Evolutionary conservation across 2,797 vertebrate species (phyloP).

Genomic region (Anguilla megastoma): DNA sequence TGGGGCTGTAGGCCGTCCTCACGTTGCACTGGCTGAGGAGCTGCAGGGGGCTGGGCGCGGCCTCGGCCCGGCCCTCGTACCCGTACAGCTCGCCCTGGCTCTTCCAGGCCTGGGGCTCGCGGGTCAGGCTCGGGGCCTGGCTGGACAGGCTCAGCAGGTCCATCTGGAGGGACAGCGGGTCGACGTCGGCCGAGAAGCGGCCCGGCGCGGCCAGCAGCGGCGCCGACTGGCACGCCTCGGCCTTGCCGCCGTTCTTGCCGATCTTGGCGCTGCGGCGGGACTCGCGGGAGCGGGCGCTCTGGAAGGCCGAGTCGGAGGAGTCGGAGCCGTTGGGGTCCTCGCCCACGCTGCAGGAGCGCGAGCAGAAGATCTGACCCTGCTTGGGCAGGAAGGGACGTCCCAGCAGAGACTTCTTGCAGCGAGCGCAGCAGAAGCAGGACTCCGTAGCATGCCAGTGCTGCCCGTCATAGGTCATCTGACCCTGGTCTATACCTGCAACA

Average conservation of each 20-base stretch:
- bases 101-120: constrained; percentile 88
- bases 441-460: constrained; percentile 98
- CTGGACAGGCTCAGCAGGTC: constrained; percentile 95
- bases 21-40: constrained; percentile 95
- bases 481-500: constrained; percentile 91
- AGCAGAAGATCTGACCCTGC: constrained; percentile 98
- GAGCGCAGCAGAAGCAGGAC: constrained; percentile 93
- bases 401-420: constrained; percentile 93
- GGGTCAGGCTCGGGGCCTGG: constrained; percentile 89
- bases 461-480: constrained; percentile 97
- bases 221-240: constrained; percentile 64
- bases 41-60: constrained; percentile 78
- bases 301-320: constrained; percentile 94
- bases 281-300: constrained; percentile 90
- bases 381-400: constrained; percentile 96
- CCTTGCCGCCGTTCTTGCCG: constrained; percentile 75
- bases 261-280: constrained; percentile 89
- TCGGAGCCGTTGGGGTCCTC: constrained; percentile 93
- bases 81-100: constrained; percentile 80
- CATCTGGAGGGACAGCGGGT: constrained; percentile 96
- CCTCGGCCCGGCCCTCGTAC: constrained; percentile 79
- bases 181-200: constrained; percentile 87
- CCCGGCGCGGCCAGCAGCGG: constrained; percentile 73
- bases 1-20: constrained; percentile 81
- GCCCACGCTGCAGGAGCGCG: constrained; percentile 87